These are phyloP conservation scores for Dolichopus griseipennis DNA, from an alignment of 2,888 invertebrate species.

Conservation along the genomic window DNA sequence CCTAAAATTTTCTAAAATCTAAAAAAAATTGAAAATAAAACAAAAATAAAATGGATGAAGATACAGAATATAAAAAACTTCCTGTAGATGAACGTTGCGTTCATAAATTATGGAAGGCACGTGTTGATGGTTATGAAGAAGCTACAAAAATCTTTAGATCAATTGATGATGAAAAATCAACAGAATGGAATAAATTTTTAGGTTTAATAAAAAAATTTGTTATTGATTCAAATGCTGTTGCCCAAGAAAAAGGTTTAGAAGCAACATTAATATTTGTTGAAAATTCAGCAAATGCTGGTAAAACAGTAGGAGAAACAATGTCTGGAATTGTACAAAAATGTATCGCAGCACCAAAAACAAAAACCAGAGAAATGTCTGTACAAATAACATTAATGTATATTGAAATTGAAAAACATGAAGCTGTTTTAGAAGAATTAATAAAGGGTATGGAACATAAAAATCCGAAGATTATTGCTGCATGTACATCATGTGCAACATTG, in stretches of 20 bases:
- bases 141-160: slow-evolving; percentile 78
- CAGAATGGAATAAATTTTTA: slow-evolving; percentile 86
- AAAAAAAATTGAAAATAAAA: background rate
- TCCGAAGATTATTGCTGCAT: slow-evolving; percentile 87
- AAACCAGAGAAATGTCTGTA: slow-evolving; percentile 82
- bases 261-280: slow-evolving; percentile 85
- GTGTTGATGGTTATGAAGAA: slow-evolving; percentile 90
- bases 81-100: slow-evolving; percentile 84
- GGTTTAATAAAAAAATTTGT: slow-evolving; percentile 92
- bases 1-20: too few species aligned
- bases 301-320: slow-evolving; percentile 83
- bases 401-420: slow-evolving; percentile 91
- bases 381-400: slow-evolving; percentile 89
- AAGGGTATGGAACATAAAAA: slow-evolving; percentile 94
- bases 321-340: slow-evolving; percentile 83
- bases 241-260: slow-evolving; percentile 92
- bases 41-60: slow-evolving; percentile 59
- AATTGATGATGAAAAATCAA: slow-evolving; percentile 85
- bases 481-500: slow-evolving; percentile 63
- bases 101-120: slow-evolving; percentile 94
- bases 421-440: slow-evolving; percentile 79
- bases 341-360: slow-evolving; percentile 81
- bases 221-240: slow-evolving; percentile 84
- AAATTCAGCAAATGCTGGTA: slow-evolving; percentile 79
- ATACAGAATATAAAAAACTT: slow-evolving; percentile 77